Conservation (phyloP, 2,888 invertebrate species). For the Epistrophe grossulariae region DNA sequence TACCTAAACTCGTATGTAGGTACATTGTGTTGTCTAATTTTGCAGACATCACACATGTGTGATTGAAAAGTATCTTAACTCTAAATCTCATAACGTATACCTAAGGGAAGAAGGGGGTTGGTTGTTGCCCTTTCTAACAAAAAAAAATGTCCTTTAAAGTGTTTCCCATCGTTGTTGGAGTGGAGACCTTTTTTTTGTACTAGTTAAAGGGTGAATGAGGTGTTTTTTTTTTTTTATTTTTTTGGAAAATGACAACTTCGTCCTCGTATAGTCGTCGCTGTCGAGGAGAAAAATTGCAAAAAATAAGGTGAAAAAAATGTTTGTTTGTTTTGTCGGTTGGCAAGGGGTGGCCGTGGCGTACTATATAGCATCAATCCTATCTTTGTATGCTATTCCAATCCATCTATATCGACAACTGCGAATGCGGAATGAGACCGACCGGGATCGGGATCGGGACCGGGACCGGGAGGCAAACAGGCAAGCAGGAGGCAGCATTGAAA, state of each 20-base stretch:
- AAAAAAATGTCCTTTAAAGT: constrained; percentile 60
- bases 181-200: constrained; percentile 35
- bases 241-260: constrained; percentile 56
- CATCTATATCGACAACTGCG: constrained; percentile 58
- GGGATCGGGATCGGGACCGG: not conserved
- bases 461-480: not conserved
- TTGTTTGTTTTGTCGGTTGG: constrained; percentile 73
- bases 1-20: not conserved
- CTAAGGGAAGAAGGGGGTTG: constrained; percentile 41
- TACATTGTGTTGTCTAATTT: constrained; percentile 50
- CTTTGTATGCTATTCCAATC: constrained; percentile 62
- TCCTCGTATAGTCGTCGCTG: constrained; percentile 18
- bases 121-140: constrained; percentile 8
- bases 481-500: constrained; percentile 59
- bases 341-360: constrained; percentile 49
- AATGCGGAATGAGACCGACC: constrained; percentile 48
- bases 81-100: not conserved
- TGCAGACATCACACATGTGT: constrained; percentile 61
- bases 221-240: constrained; percentile 11
- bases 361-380: constrained; percentile 41
- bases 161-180: constrained; percentile 33
- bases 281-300: constrained; percentile 51
- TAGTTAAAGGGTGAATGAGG: constrained; percentile 20
- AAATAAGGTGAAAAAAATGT: constrained; percentile 30
- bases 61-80: constrained; percentile 55